These are phyloP conservation scores for Pipa parva DNA, from an alignment of 2,113 vertebrate species.

Conservation along the genomic window DNA sequence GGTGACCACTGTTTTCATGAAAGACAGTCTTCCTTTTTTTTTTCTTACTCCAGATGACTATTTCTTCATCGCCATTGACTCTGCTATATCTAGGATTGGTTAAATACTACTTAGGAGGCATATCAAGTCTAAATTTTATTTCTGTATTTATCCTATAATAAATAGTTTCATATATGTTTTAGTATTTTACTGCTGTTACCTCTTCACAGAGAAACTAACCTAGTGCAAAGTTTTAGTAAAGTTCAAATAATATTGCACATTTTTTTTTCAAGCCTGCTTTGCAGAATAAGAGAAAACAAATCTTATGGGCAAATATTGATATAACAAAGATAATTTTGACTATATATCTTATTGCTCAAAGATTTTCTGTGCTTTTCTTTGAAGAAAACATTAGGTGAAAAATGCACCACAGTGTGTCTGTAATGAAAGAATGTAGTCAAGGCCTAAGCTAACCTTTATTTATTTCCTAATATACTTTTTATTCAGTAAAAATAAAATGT, in stretches of 20 bases:
- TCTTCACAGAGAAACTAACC: too few species aligned
- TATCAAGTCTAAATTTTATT: too few species aligned
- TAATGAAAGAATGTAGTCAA: not conserved
- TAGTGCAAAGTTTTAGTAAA: too few species aligned
- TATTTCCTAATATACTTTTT: constrained; percentile 31
- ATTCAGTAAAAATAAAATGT: constrained; percentile 16
- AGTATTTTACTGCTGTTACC: too few species aligned
- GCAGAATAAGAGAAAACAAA: too few species aligned
- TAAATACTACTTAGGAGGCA: too few species aligned
- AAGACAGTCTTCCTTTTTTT: constrained; percentile 14
- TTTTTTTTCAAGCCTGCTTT: too few species aligned
- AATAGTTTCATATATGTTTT: too few species aligned
- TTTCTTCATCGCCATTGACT: not conserved
- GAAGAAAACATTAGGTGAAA: not conserved
- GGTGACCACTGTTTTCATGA: not conserved
- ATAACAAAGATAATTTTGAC: constrained; percentile 7
- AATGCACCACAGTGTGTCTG: constrained; percentile 7
- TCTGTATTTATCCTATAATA: too few species aligned
- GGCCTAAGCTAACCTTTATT: constrained; percentile 13
- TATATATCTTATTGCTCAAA: constrained; percentile 1
- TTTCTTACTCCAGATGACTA: not conserved
- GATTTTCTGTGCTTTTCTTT: not conserved
- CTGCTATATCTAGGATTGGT: constrained; percentile 1
- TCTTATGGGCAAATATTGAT: too few species aligned
- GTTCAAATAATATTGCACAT: too few species aligned